Evolutionary conservation across 1,140 invertebrate species (phyloP), one percentile per base, ranked within the genome.

Genomic region (Battus philenor): DNA sequence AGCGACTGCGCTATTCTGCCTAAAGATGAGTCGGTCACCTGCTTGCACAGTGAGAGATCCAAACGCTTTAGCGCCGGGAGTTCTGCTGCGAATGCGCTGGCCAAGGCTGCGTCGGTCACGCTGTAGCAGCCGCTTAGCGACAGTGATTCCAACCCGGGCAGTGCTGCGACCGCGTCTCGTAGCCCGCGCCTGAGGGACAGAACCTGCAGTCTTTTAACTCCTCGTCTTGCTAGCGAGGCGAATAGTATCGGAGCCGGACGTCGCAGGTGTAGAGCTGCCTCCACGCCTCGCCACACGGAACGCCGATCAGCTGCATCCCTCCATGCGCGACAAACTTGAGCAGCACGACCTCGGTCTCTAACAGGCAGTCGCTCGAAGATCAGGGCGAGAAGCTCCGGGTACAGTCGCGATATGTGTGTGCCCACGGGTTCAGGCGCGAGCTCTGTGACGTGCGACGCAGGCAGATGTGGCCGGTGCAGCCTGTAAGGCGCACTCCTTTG

Each of bases 41-140:
- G 96, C 82, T 98, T 98, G 86, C 97, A 98, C 31, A 98, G 87
- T 2, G 94, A 96, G 6, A 98, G 87, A 74, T 98, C 95, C 20
- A 98, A 87, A 44, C 92, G 88, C 31, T 91, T 93, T 1, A 98
- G 86, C 8, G 90, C 89, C 15, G 91, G 90, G 41, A 93, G 83
- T 46, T 95, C 92, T 6, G 90, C 87, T 18, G 89, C 87, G 61
- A 98, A 93, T 0, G 95, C 95, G 56, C 93, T 93, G 4, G 90
- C 91, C 22, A 98, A 83, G n/a, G 93, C 93, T 4, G 89, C 77
- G 68, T 94, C 91, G 12, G 94, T 95, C 12, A 98, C 91, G 75
- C 95, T 97, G 86, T 95, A 98, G 78, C 96, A 98, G 6, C 97
- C 97, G 62, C 93, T 95, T 2, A 98, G 86, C 66, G 96, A 97